Base-by-base conservation (phyloP, 2,888 invertebrate genomes). In the Andrena haemorrhoa region DNA sequence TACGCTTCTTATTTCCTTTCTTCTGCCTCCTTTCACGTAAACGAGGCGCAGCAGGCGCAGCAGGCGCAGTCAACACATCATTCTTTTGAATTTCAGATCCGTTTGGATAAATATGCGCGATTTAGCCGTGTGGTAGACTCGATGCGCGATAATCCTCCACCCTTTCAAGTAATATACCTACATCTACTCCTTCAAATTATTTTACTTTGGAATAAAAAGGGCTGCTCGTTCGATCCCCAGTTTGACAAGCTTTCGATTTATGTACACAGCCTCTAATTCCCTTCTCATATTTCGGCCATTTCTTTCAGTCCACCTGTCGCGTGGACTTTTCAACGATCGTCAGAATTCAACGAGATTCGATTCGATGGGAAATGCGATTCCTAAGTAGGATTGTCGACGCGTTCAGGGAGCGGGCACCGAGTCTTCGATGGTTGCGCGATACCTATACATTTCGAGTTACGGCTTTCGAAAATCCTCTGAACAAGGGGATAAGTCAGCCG, bases 21-120 rank as follows among this genome's bases (percentile, higher is more conserved):
- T 47, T 73, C 35, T 53, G 20, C 10, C 33, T 76, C 64, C 70
- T 49, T 69, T 58, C 51, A 47, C 16, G 20, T 23, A 71, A 29
- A 60, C 49, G 4, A 29, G 33, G 66, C 23, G 53, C 41, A 49
- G n/a, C 69, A 29, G 33, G 66, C 23, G 53, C 41, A 49, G n/a
- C 69, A 33, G 23, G 31, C 16, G 23, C 58, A 49, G 26, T 49
- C 51, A 56, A 75, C 63, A 75, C 41, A 63, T 75, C 56, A 58
- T 71, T 72, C 26, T 82, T 81, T 81, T 81, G 35, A 56, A 82
- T 82, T 82, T 82, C 82, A 82, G 82, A 82, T 82, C 69, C 33
- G 20, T 82, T 47, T 72, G 82, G 82, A 69, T 76, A 65, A 69
- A 73, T 76, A 53, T 81, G 47, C 69, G 23, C 35, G 29, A 64